These are phyloP conservation scores for Agrochola macilenta DNA, from an alignment of 2,888 invertebrate species.

Conservation along the genomic window DNA sequence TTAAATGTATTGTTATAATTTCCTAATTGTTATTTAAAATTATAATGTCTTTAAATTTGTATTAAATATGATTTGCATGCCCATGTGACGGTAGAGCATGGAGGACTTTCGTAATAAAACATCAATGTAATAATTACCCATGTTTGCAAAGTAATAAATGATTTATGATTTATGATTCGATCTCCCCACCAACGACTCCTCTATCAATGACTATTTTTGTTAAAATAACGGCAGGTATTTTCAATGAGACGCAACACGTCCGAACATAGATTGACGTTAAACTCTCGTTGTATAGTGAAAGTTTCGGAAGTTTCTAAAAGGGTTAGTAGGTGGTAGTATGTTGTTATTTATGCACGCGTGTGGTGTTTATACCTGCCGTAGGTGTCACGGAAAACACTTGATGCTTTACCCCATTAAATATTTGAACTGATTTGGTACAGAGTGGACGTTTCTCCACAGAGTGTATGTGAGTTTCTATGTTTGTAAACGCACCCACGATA, in stretches of 20 bases:
- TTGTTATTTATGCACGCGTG: slow-evolving; percentile 37
- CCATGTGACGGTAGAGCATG: too few relatives aligned
- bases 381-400: slow-evolving; percentile 25
- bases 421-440: slow-evolving; percentile 20
- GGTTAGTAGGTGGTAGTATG: slow-evolving; percentile 37
- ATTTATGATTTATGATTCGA: too few relatives aligned
- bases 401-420: slow-evolving; percentile 31
- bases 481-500: too few relatives aligned
- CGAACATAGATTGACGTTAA: slow-evolving; percentile 3
- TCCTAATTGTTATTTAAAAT: too few relatives aligned
- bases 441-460: too few relatives aligned
- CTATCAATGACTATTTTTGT: background rate
- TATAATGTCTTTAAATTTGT: too few relatives aligned
- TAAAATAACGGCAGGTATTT: background rate
- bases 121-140: too few relatives aligned
- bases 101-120: too few relatives aligned
- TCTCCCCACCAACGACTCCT: background rate
- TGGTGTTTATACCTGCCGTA: slow-evolving; percentile 7
- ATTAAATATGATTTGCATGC: too few relatives aligned
- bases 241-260: background rate
- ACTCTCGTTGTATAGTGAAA: slow-evolving; percentile 16
- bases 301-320: slow-evolving; percentile 28
- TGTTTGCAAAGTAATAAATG: too few relatives aligned
- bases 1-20: too few relatives aligned
- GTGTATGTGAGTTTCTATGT: too few relatives aligned